A percentile compares a stretch with the other conserved stretches of the same genome.
Conservation (phyloP, 2,113 vertebrate genomes). For the Drymodes brunneopygia region DNA sequence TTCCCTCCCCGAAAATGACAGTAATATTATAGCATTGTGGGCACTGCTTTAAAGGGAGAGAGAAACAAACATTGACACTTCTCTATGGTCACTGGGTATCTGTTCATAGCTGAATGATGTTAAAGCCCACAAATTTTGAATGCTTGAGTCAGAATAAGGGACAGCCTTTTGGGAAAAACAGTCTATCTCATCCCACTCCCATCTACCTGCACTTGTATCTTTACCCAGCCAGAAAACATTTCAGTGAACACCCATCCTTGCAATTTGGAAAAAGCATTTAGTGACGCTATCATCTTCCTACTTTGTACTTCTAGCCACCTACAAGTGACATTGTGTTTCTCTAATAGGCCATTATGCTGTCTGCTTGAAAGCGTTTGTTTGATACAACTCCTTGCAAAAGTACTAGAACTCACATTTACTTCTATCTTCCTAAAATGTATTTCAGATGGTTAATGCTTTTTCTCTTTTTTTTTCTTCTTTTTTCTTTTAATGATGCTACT, state of each 20-base stretch:
- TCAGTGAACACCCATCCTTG: background rate
- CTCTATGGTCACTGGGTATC: background rate
- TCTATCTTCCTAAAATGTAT: background rate
- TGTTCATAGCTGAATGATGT: background rate
- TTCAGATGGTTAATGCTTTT: background rate
- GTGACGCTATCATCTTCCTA: background rate
- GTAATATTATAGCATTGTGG: background rate
- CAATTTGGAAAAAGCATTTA: conserved; percentile 33
- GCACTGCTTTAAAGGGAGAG: background rate
- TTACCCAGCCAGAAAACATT: background rate
- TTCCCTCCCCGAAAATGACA: background rate
- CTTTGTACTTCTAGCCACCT: conserved; percentile 26
- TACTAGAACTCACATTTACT: conserved; percentile 10
- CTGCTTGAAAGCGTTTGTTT: conserved; percentile 12
- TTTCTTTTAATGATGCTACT: background rate
- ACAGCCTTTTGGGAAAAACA: background rate
- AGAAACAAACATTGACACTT: background rate
- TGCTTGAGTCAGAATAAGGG: background rate
- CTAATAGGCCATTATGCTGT: conserved; percentile 50
- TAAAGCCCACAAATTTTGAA: background rate
- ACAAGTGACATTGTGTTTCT: conserved; percentile 37
- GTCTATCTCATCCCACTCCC: background rate
- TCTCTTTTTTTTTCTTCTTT: background rate
- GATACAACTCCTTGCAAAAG: conserved; percentile 22
- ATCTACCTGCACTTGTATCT: background rate